Percentiles rank a stretch among this genome's conserved stretches.
These are phyloP conservation scores for Saturnia japonica DNA, from an alignment of 2,888 invertebrate species.

Conservation along the genomic window DNA sequence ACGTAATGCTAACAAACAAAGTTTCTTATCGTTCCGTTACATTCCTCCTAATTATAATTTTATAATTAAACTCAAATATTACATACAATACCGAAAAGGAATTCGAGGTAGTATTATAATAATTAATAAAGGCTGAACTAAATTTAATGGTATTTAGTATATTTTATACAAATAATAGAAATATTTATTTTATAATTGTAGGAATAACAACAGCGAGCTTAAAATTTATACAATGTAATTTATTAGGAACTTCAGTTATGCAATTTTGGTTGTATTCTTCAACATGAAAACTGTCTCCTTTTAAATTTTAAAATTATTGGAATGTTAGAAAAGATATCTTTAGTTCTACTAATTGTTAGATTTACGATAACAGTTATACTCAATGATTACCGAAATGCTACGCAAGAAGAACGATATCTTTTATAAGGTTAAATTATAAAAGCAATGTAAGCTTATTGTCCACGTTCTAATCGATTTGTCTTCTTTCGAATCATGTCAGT, in stretches of 20 bases:
- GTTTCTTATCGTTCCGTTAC: slow-evolving; percentile 52
- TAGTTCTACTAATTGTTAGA: too few relatives aligned
- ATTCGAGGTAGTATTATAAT: background rate
- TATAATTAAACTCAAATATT: slow-evolving; percentile 20
- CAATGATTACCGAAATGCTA: too few relatives aligned
- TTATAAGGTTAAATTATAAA: too few relatives aligned
- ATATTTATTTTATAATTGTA: background rate
- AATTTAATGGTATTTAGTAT: background rate
- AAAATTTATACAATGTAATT: background rate
- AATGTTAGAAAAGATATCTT: too few relatives aligned
- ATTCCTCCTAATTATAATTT: slow-evolving; percentile 49
- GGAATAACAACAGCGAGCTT: background rate
- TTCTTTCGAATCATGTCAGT: too few relatives aligned
- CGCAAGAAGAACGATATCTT: too few relatives aligned
- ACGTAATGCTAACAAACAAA: slow-evolving; percentile 52
- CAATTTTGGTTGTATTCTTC: background rate
- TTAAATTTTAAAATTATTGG: too few relatives aligned
- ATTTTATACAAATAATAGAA: background rate
- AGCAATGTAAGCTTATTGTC: too few relatives aligned
- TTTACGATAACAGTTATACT: too few relatives aligned
- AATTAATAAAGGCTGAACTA: background rate
- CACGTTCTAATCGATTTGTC: too few relatives aligned
- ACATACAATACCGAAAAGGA: background rate
- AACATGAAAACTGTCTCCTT: background rate
- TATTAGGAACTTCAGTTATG: background rate